Evolutionary conservation across 2,888 invertebrate genomes (phyloP), one percentile per base, ranked within the genome.

Genomic region (Heliconius sara): DNA sequence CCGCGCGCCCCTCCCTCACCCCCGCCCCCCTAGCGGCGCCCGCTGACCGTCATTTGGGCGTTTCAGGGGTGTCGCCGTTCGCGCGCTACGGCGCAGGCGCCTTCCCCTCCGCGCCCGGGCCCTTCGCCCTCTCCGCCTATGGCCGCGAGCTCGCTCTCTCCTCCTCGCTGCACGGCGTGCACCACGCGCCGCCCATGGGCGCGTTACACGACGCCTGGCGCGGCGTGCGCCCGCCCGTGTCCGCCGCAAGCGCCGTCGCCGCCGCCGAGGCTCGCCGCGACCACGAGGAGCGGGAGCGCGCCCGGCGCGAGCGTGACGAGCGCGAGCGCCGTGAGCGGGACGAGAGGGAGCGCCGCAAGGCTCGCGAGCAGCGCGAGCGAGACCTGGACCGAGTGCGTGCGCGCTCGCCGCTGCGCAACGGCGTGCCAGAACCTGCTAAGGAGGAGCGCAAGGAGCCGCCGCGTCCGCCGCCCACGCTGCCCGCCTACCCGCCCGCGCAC

Each of bases 381-480:
- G 96, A 96, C 82, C 89, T 96, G 79, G 96, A 96, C 88, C 93
- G 97, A 3, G 94, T 96, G 85, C 93, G 97, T 80, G 96, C 96
- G 82, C 96, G 98, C 76, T 98, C 98, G 10, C 98, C 98, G 7
- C 92, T 98, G 77, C 96, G 98, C 47, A 97, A 97, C 89, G 97
- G 97, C 80, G 92, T 91, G 77, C 92, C 95, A 78, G 96, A 96
- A 57, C 89, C 84, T 57, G 81, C 89, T 85, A 89, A 95, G 89
- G 85, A 95, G 77, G 94, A 94, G 86, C 91, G 97, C 82, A 95
- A 97, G 88, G 93, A 92, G 84, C 88, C 84, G 94, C 97, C 94
- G 82, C 91, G 93, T 19, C 88, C 91, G 85, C 91, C 92, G 86
- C 90, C 92, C 77, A 72, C 93, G 86, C 94, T 96, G 80, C 93